Conservation (phyloP, 1,140 invertebrate species). For the Camponotus floridanus region DNA sequence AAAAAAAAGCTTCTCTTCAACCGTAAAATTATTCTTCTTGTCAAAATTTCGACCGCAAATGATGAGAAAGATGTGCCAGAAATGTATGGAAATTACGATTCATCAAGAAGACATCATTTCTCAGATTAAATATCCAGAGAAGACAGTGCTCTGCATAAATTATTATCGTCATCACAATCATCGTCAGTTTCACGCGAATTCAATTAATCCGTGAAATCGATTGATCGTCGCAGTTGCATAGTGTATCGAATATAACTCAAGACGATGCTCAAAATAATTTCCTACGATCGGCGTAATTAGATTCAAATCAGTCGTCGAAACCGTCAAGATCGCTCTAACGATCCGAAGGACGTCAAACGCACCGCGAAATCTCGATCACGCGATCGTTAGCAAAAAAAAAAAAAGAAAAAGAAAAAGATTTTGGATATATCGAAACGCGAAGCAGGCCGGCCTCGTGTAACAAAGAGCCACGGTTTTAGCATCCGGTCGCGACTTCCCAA, state of each 20-base stretch:
- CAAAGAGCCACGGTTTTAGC: constrained; percentile 48
- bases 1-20: neutral
- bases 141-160: neutral
- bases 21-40: constrained; percentile 1
- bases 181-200: constrained; percentile 14
- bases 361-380: neutral
- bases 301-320: constrained; percentile 21
- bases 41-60: constrained; percentile 29
- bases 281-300: constrained; percentile 12
- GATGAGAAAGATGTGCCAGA: constrained; percentile 11
- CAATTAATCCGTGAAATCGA: constrained; percentile 32
- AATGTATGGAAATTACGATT: constrained; percentile 11
- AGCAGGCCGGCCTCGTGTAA: constrained; percentile 36
- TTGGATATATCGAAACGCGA: constrained; percentile 39
- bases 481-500: constrained; percentile 40
- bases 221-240: neutral
- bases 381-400: constrained; percentile 50
- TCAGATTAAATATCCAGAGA: neutral
- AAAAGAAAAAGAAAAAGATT: constrained; percentile 6
- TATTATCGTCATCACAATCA: neutral
- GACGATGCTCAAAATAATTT: constrained; percentile 8
- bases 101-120: neutral
- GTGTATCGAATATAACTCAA: neutral
- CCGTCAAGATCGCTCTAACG: constrained; percentile 37
- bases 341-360: neutral